A percentile compares a stretch with the other conserved stretches of the same genome.
Conservation (phyloP, 2,888 invertebrate genomes). For the Argynnis bischoffii region DNA sequence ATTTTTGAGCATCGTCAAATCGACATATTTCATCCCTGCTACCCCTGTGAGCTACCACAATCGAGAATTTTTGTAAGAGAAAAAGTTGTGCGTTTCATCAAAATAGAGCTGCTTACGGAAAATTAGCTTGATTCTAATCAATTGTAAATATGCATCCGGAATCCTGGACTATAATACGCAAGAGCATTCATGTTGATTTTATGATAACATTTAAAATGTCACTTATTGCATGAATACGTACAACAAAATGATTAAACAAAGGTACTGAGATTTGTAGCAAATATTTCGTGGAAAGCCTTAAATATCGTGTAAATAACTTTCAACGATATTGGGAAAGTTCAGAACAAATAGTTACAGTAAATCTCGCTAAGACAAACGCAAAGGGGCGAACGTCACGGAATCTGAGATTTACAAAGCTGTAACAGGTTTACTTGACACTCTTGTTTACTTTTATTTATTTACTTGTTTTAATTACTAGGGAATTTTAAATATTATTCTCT, state of each 20-base stretch:
- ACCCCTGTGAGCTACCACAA: too few relatives aligned
- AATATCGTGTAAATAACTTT: conserved; percentile 62
- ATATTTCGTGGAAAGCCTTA: conserved; percentile 26
- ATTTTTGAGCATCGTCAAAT: too few relatives aligned
- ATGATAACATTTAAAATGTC: too few relatives aligned
- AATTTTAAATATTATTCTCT: neutral
- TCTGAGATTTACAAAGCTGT: conserved; percentile 26
- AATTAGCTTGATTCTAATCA: too few relatives aligned
- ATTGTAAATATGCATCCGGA: too few relatives aligned
- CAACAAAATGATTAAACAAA: neutral
- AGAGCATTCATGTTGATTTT: too few relatives aligned
- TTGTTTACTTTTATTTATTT: conserved; percentile 19
- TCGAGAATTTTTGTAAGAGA: too few relatives aligned
- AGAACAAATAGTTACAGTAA: conserved; percentile 50
- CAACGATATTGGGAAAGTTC: conserved; percentile 67
- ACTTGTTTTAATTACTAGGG: conserved; percentile 10
- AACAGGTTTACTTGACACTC: conserved; percentile 13
- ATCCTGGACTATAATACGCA: too few relatives aligned
- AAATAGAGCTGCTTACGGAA: too few relatives aligned
- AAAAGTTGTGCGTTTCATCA: too few relatives aligned
- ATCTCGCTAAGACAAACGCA: conserved; percentile 50
- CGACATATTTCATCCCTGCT: too few relatives aligned
- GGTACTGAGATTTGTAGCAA: conserved; percentile 14
- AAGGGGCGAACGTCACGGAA: conserved; percentile 55
- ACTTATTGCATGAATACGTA: too few relatives aligned